Percentiles rank a stretch among this genome's conserved stretches.
Evolutionary conservation across 2,113 vertebrate genomes (phyloP).

Genomic region (Datnioides undecimradiatus): DNA sequence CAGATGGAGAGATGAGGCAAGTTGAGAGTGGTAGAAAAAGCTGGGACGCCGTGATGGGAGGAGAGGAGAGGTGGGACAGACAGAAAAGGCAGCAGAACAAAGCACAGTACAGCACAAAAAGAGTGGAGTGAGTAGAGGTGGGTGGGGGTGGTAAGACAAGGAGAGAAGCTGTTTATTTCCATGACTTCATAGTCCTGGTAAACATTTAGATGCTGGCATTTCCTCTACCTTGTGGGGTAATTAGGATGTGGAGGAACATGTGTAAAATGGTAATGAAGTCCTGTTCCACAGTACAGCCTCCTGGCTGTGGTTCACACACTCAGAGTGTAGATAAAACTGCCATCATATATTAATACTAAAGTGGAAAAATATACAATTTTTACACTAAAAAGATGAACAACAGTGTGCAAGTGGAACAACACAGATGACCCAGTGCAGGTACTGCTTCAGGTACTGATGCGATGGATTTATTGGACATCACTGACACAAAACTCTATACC

Average conservation of each 20-base stretch:
- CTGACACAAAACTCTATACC: constrained; percentile 12
- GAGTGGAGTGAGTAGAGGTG: background rate
- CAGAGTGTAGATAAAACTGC: constrained; percentile 21
- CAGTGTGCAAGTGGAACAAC: constrained; percentile 7
- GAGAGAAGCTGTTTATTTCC: constrained; percentile 70
- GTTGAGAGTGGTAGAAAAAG: constrained; percentile 17
- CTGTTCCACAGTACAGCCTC: constrained; percentile 58
- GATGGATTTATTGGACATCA: constrained; percentile 49
- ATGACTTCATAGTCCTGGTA: constrained; percentile 67
- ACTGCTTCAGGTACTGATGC: constrained; percentile 18
- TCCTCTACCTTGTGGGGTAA: constrained; percentile 71
- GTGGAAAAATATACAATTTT: background rate
- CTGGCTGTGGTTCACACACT: constrained; percentile 43
- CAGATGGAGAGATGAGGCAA: constrained; percentile 27
- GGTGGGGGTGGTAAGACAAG: constrained; percentile 9
- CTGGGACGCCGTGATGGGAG: constrained; percentile 19
- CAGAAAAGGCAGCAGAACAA: constrained; percentile 36
- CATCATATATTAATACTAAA: constrained; percentile 22
- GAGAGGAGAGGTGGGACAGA: constrained; percentile 27
- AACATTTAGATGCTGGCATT: constrained; percentile 74
- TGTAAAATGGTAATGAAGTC: constrained; percentile 78
- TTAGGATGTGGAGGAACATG: constrained; percentile 70
- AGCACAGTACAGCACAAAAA: background rate
- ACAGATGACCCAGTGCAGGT: constrained; percentile 6
- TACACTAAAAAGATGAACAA: background rate